Percentiles rank a stretch among this genome's conserved stretches.
Evolutionary conservation across 2,888 invertebrate genomes (phyloP).

Genomic region (Eupeodes latifasciatus): DNA sequence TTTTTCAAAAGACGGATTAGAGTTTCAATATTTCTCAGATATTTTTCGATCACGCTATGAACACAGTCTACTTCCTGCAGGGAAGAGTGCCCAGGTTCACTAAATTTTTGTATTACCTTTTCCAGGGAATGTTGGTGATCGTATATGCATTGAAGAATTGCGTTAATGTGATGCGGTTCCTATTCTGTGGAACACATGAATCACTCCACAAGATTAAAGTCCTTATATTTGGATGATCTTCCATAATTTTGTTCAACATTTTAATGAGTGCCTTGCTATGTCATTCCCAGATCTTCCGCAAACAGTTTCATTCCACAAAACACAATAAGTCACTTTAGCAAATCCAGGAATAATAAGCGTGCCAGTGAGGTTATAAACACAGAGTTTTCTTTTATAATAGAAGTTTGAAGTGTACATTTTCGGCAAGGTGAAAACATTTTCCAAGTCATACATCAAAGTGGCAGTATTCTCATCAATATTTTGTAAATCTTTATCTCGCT

Average conservation of each 20-base stretch:
- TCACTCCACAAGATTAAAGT: too few relatives aligned
- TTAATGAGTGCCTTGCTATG: not conserved
- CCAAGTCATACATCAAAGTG: not conserved
- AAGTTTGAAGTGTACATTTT: slow-evolving; percentile 23
- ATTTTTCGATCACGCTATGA: too few relatives aligned
- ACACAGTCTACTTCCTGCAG: too few relatives aligned
- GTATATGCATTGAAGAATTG: too few relatives aligned
- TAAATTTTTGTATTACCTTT: too few relatives aligned
- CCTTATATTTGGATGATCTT: too few relatives aligned
- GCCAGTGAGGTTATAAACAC: slow-evolving; percentile 17
- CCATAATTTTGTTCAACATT: not conserved
- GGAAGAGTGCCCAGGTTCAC: too few relatives aligned
- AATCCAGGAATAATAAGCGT: not conserved
- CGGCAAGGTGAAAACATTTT: slow-evolving; percentile 31
- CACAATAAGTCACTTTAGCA: not conserved
- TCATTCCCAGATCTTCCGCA: slow-evolving; percentile 5
- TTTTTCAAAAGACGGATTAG: too few relatives aligned
- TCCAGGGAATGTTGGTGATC: too few relatives aligned
- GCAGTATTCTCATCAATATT: not conserved
- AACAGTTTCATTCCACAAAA: slow-evolving; percentile 2
- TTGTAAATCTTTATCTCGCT: not conserved
- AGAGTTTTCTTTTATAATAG: slow-evolving; percentile 32
- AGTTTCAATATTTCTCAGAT: too few relatives aligned
- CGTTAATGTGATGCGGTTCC: too few relatives aligned
- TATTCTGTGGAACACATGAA: too few relatives aligned